Conservation (phyloP, 37 sponge, comb jelly and placozoan species). For the Oscarella lobularis region DNA sequence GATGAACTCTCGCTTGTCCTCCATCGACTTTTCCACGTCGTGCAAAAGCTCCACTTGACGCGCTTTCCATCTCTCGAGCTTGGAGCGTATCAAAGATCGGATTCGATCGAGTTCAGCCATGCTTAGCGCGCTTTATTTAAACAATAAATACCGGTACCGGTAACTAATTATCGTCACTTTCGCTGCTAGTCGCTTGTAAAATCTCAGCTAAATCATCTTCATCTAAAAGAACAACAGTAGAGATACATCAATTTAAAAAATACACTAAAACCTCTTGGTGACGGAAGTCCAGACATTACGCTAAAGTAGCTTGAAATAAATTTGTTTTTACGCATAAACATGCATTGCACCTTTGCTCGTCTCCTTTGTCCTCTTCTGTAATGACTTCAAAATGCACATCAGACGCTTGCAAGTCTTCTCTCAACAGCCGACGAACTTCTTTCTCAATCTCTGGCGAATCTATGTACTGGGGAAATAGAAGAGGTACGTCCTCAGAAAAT, state of each 20-base stretch:
- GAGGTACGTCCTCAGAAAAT: too few species aligned
- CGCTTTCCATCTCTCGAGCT: too few species aligned
- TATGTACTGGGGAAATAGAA: slow-evolving; percentile 33
- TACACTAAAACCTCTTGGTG: neutral
- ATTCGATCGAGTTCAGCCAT: too few species aligned
- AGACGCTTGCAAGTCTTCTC: slow-evolving; percentile 77
- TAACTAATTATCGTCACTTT: neutral
- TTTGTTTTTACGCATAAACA: too few species aligned
- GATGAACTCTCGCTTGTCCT: slow-evolving; percentile 6
- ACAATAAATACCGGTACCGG: too few species aligned
- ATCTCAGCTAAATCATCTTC: neutral
- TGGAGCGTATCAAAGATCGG: too few species aligned
- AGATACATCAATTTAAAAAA: neutral
- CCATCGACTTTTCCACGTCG: slow-evolving; percentile 9
- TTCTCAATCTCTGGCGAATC: slow-evolving; percentile 92
- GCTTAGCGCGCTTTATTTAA: too few species aligned
- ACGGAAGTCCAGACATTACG: too few species aligned
- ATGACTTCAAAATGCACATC: slow-evolving; percentile 44
- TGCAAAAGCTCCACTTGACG: too few species aligned
- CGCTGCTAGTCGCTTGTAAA: neutral
- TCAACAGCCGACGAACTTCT: slow-evolving; percentile 77
- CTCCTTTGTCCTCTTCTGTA: slow-evolving; percentile 8
- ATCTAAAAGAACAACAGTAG: neutral
- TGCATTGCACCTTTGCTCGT: neutral
- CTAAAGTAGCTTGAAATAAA: too few species aligned